phyloP scores from a whole-genome alignment of 1,140 invertebrate species.

The Heliconius melpomene region DNA sequence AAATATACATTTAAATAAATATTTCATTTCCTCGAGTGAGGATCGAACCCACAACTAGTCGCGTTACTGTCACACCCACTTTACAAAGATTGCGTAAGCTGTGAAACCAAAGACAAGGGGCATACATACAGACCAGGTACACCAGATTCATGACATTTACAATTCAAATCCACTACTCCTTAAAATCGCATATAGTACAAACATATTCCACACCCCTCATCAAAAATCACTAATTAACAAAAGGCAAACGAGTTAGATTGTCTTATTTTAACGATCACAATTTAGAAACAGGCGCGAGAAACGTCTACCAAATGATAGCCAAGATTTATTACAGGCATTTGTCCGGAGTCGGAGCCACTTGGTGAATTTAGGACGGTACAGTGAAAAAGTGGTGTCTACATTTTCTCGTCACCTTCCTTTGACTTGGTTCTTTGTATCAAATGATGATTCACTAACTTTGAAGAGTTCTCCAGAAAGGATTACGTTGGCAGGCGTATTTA shows the following conservation, averaged over 20 bases:
- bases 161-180: too few relatives aligned
- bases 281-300: constrained; percentile 43
- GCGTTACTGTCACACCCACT: too few relatives aligned
- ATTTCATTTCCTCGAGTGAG: too few relatives aligned
- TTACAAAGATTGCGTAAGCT: too few relatives aligned
- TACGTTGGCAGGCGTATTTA: background rate
- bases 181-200: too few relatives aligned
- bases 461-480: background rate
- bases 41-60: too few relatives aligned
- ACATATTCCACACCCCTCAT: background rate
- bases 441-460: constrained; percentile 31
- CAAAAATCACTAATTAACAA: constrained; percentile 36
- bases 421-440: constrained; percentile 42
- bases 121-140: too few relatives aligned
- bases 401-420: constrained; percentile 45
- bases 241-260: constrained; percentile 31
- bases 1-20: too few relatives aligned
- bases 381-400: constrained; percentile 35
- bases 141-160: too few relatives aligned
- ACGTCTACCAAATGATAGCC: constrained; percentile 47
- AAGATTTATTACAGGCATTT: constrained; percentile 54
- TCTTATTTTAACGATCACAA: constrained; percentile 35
- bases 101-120: too few relatives aligned
- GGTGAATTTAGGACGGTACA: constrained; percentile 43
- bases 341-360: constrained; percentile 44